Evolutionary conservation across 2,113 vertebrate species (phyloP), one percentile per base, ranked within the genome.

Genomic region (Ptyas mucosa): DNA sequence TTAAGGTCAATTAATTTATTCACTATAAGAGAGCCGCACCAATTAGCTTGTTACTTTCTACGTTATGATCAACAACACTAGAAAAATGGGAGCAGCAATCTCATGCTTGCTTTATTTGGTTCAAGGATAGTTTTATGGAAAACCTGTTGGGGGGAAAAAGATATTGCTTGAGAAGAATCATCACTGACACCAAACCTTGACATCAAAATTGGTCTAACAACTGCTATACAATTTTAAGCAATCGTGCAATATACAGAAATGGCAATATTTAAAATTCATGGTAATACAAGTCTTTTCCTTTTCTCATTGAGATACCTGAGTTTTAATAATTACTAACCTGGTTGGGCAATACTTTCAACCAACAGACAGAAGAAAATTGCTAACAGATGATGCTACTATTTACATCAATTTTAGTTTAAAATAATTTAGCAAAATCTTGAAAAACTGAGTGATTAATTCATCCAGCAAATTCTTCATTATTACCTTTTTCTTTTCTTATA

Each of bases 281-380:
- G 97, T 97, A 97, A 96, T 93, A 93, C 95, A 97, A 97, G 97
- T 95, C 95, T 95, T 97, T 98, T 97, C 97, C 96, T 98, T 97
- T 96, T 96, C 97, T 96, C 97, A 96, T 92, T 55, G 95, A 97
- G 95, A 95, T 94, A 95, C 95, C 96, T 98, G 97, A 98, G 97
- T 97, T 98, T 97, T 97, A 98, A 98, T 97, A 98, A 97, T 97
- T 97, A 96, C 97, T 97, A 97, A 97, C 96, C 97, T 97, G 94
- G 95, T 96, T 97, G 96, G 95, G 96, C 96, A 97, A 94, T 98
- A 97, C 97, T 97, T 97, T 97, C 95, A 96, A 97, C 95, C 96
- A 97, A 95, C 92, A 96, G 95, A 96, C 96, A 97, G 96, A 97
- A 85, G 95, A 96, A 97, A 98, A 97, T 95, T 96, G 96, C 95